Evolutionary conservation across 2,888 invertebrate genomes (phyloP).

Genomic region (Acleris holmiana): DNA sequence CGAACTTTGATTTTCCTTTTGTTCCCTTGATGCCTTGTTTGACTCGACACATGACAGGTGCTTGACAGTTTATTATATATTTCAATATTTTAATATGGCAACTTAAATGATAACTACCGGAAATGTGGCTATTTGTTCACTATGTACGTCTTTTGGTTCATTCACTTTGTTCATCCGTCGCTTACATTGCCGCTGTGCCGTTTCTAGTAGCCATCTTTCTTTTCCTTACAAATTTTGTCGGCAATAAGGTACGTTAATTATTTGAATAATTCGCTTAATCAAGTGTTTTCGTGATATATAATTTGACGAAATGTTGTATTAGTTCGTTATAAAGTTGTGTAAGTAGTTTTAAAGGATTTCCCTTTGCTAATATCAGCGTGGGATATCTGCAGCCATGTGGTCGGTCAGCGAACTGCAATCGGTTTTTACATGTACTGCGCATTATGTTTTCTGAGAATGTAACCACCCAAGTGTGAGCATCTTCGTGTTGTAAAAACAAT

Average conservation of each 20-base stretch:
- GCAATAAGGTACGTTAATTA: conserved; percentile 73
- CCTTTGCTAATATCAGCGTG: conserved; percentile 41
- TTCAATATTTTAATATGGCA: conserved; percentile 11
- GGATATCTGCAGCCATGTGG: conserved; percentile 70
- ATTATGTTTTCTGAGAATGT: conserved; percentile 66
- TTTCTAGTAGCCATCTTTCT: conserved; percentile 77
- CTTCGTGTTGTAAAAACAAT: conserved; percentile 37
- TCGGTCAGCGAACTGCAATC: conserved; percentile 53
- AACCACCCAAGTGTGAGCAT: conserved; percentile 45
- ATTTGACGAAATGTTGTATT: conserved; percentile 40
- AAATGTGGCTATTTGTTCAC: conserved; percentile 25
- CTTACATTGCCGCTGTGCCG: conserved; percentile 20
- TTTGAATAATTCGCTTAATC: conserved; percentile 52
- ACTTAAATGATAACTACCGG: conserved; percentile 21
- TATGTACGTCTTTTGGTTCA: conserved; percentile 49
- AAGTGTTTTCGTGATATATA: conserved; percentile 43
- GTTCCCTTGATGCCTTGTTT: too few relatives aligned
- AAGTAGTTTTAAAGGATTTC: conserved; percentile 45
- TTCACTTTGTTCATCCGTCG: conserved; percentile 36
- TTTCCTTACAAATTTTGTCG: conserved; percentile 72
- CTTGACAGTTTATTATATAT: not conserved
- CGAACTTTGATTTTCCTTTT: too few relatives aligned
- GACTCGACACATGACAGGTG: too few relatives aligned
- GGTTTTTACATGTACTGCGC: conserved; percentile 74
- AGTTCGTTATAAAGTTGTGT: conserved; percentile 41